Base-by-base conservation (phyloP, 2,113 vertebrate species). In the Brachyhypopomus gauderio region DNA sequence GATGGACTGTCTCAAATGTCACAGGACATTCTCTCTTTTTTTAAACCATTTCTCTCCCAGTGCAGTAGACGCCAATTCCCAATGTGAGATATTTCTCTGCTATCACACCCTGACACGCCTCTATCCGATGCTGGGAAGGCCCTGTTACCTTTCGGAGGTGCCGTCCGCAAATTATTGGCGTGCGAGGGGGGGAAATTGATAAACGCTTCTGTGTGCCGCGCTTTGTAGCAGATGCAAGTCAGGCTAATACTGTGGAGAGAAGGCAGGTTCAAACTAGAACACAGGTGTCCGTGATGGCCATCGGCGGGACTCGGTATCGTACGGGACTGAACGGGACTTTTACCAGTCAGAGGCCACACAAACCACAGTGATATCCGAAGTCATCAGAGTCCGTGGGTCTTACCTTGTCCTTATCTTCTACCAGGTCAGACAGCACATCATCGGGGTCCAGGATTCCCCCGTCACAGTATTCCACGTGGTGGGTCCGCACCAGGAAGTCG, bases 401-500 rank as follows among this genome's bases (percentile, higher is more conserved):
- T 95, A 98, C 98, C 96, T 97, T 99, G 90, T 99, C 98, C 88
- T 95, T 97, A 92, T 99, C 97, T 90, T 98, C 98, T 17, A 97
- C 96, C 77, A 99, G 95, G 93, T 98, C 98, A 72, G 95, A 95
- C 87, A 99, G 92, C 30, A 95, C 88, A 75, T 99, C 98, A 90
- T 99, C 98, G n/a, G 96, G 98, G 89, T 99, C 98, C 89, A 99
- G 88, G 84, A 99, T 99, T 36, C 98, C 96, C 80, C 98, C 98
- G 81, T 98, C 98, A 84, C 94, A 97, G 83, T 99, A 98, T 79
- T 98, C 97, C 84, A 99, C 92, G 83, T 99, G 97, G 81, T 98
- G 97, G 73, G 96, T 98, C 86, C 95, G 96, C 66, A 99, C 95
- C 91, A 95, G 94, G 81, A 96, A 96, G 81, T 93, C 80, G 77